A percentile compares a stretch with the other conserved stretches of the same genome.
Evolutionary conservation across 2,797 vertebrate species (phyloP).

Genomic region (Apogon talboti): DNA sequence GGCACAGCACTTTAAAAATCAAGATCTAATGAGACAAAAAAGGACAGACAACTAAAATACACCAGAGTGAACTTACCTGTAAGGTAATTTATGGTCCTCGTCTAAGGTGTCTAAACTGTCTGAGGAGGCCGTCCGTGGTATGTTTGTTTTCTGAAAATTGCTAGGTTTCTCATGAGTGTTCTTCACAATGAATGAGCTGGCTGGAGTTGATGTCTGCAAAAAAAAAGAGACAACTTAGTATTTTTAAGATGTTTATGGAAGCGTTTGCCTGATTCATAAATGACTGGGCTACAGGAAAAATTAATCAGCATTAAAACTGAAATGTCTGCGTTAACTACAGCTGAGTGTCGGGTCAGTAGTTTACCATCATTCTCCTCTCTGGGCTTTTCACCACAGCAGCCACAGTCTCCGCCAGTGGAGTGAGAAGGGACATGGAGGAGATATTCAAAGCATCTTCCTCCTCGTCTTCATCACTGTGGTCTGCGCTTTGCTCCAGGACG

Average conservation of each 20-base stretch:
- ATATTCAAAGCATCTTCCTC: slow-evolving; percentile 92
- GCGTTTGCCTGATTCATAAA: background rate
- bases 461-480: slow-evolving; percentile 71
- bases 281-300: background rate
- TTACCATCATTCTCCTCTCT: slow-evolving; percentile 83
- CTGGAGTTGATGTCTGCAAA: slow-evolving; percentile 86
- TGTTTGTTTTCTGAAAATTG: slow-evolving; percentile 85
- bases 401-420: slow-evolving; percentile 91
- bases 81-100: slow-evolving; percentile 88
- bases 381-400: slow-evolving; percentile 85
- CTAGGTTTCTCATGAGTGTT: slow-evolving; percentile 78
- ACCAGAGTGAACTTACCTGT: slow-evolving; percentile 83
- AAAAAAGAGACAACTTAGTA: background rate
- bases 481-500: slow-evolving; percentile 85
- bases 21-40: background rate
- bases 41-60: background rate
- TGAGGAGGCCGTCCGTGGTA: slow-evolving; percentile 80
- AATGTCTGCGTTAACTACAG: too few relatives aligned
- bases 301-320: too few relatives aligned
- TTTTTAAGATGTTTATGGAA: too few relatives aligned
- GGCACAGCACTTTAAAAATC: background rate
- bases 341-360: too few relatives aligned
- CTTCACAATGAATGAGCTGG: slow-evolving; percentile 81
- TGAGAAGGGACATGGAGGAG: slow-evolving; percentile 96
- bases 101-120: slow-evolving; percentile 79